Percentiles rank a stretch among this genome's conserved stretches.
Evolutionary conservation across 64 coral and sea anemone species (phyloP).

Genomic region (Porites australiensis): DNA sequence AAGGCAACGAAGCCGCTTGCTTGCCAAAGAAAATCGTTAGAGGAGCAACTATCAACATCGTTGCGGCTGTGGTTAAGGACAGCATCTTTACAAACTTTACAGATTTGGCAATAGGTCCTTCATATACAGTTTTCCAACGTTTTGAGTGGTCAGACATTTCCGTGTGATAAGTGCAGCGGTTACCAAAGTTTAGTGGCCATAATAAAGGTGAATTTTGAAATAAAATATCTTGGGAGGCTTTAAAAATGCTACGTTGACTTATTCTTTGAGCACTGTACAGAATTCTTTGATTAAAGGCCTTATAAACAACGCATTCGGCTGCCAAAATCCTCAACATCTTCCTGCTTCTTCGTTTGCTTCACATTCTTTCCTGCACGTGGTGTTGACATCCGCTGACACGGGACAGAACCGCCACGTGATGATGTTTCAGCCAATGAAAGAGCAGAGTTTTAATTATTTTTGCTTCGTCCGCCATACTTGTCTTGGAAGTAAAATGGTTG

Average conservation of each 20-base stretch:
- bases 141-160: not conserved
- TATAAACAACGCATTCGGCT: not conserved
- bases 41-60: conserved; percentile 74
- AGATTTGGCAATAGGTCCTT: conserved; percentile 91
- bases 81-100: conserved; percentile 91
- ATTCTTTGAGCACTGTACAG: not conserved
- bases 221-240: not conserved
- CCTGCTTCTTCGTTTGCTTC: not conserved
- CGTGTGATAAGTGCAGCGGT: not conserved
- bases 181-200: not conserved
- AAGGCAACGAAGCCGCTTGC: conserved; percentile 75
- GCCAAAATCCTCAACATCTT: not conserved
- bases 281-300: not conserved
- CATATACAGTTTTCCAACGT: conserved; percentile 91
- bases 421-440: conserved; percentile 7
- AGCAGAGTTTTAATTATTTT: not conserved
- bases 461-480: conserved; percentile 33
- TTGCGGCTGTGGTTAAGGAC: conserved; percentile 87
- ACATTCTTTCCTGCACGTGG: not conserved
- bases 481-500: not conserved
- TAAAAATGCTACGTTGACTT: not conserved
- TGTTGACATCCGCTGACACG: conserved; percentile 10
- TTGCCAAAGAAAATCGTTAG: conserved; percentile 92
- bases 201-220: not conserved
- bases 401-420: conserved; percentile 9